Conservation (phyloP, 2,797 vertebrate species). For the Kryptopterus vitreolus region DNA sequence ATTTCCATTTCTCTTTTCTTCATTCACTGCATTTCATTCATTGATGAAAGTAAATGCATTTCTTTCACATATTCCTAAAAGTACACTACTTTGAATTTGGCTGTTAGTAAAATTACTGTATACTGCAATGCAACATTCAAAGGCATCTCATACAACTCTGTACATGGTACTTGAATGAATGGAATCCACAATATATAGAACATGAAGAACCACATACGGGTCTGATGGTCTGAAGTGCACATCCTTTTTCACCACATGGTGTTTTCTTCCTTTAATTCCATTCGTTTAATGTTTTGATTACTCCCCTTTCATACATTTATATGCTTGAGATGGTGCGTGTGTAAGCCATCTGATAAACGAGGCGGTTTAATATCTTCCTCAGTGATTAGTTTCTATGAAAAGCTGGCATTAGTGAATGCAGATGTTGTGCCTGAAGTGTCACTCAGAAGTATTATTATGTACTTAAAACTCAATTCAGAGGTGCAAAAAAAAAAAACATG, state of each 20-base stretch:
- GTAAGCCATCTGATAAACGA: neutral
- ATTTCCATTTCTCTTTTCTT: too few relatives aligned
- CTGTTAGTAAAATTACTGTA: too few relatives aligned
- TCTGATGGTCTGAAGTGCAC: neutral
- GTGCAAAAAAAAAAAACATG: neutral
- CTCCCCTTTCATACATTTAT: neutral
- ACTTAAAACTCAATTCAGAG: neutral
- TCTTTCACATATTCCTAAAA: too few relatives aligned
- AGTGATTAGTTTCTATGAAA: neutral
- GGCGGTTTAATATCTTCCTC: neutral
- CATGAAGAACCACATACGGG: neutral
- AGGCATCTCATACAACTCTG: neutral
- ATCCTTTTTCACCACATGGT: too few relatives aligned
- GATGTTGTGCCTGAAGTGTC: neutral
- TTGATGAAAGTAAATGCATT: too few relatives aligned
- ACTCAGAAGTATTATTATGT: neutral
- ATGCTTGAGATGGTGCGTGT: neutral
- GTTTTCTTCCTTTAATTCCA: neutral
- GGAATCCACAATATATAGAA: too few relatives aligned
- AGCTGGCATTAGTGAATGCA: neutral
- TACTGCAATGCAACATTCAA: too few relatives aligned
- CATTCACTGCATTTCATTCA: too few relatives aligned
- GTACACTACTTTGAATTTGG: too few relatives aligned
- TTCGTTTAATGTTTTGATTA: neutral
- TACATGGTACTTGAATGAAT: too few relatives aligned